Evolutionary conservation across 2,797 vertebrate species (phyloP), one percentile per base, ranked within the genome.

Genomic region (Aldrovandia affinis): DNA sequence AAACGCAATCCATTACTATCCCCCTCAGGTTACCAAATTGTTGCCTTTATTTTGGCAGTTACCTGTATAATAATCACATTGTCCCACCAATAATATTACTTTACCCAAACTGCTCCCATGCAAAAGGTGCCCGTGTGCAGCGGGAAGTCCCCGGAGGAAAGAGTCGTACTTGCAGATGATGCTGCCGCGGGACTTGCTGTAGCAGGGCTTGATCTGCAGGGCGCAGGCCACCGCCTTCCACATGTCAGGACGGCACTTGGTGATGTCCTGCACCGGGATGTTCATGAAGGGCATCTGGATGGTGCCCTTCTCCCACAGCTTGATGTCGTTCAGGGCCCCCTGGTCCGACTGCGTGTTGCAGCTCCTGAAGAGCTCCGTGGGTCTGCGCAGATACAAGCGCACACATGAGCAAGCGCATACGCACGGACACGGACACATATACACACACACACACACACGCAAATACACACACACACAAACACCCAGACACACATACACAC

Each of bases 221-320:
- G 96, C 96, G 81, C 98, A 99, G 85, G 98, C 98, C 82, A 99
- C 95, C 0, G 98, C 97, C 88, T 99, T 99, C 98, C 98, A 99
- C 96, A 97, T 97, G 91, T 99, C 97, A 0, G 98, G 98, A 0
- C 96, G 96, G 90, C 98, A 99, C 91, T 96, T 98, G 89, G 95
- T 95, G 90, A 99, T 99, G 93, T 99, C 97, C 87, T 97, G 95
- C 88, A 99, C 98, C 0, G 98, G 98, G 88, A 99, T 99, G 93
- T 96, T 98, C 96, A 99, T 99, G 90, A 98, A 97, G 0, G 98
- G 98, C 98, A 99, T 99, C 94, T 97, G 97, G 90, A 99, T 99
- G 18, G 95, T 98, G 30, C 98, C 98, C 52, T 98, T 99, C 90
- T 98, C 98, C 98, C 98, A 99, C 2, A 99, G 95, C 90, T 97